Evolutionary conservation across 2,888 invertebrate species (phyloP), one percentile per base, ranked within the genome.

Genomic region (Phasia obesa): DNA sequence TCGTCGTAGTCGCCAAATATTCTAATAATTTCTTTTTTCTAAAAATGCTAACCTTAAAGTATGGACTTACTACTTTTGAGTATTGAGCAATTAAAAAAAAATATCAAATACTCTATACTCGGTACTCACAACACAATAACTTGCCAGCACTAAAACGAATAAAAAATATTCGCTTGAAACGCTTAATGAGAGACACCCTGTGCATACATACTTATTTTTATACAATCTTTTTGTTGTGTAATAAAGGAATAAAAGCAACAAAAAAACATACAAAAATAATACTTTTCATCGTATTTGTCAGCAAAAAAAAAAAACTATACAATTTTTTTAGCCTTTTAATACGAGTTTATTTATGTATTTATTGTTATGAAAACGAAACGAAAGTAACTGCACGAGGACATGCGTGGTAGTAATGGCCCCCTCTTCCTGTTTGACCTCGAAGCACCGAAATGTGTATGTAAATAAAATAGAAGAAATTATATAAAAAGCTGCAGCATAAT

Each of bases 141-240:
- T n/a, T n/a, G n/a, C n/a, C n/a, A n/a, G n/a, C n/a, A n/a, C n/a
- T n/a, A n/a, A n/a, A n/a, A n/a, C n/a, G n/a, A n/a, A n/a, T n/a
- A n/a, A n/a, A n/a, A n/a, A n/a, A n/a, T n/a, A n/a, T n/a, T n/a
- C n/a, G n/a, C n/a, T n/a, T n/a, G n/a, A n/a, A n/a, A n/a, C n/a
- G n/a, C n/a, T n/a, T n/a, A n/a, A n/a, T n/a, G n/a, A n/a, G n/a
- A n/a, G n/a, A n/a, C n/a, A n/a, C n/a, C n/a, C n/a, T n/a, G 5
- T 35, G 9, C 35, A 35, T 35, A 35, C 17, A 31, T 2, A 27
- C 23, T 47, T 19, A 4, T 21, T 2, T 5, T 3, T 13, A 42
- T 7, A 55, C n/a, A 47, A 60, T 65, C 21, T 53, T 60, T 57
- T 57, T 78, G 67, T 77, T 81, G 73, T 77, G 74, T 78, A 78